phyloP scores from a whole-genome alignment of 2,888 invertebrate species.

The Elysia crispata region DNA sequence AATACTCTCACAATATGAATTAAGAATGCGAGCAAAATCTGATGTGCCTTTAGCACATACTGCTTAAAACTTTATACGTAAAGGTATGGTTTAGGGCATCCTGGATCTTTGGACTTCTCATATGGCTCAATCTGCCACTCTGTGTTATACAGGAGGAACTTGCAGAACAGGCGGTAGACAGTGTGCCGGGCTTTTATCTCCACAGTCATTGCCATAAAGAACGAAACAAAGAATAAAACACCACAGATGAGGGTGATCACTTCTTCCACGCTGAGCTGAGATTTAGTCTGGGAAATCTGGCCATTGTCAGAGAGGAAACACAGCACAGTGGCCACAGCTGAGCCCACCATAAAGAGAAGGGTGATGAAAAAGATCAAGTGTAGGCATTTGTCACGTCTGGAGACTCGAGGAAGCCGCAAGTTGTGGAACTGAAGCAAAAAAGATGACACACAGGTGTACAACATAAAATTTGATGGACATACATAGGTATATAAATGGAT shows the following conservation, averaged over 20 bases:
- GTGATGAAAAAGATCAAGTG: conserved; percentile 79
- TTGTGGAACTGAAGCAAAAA: conserved; percentile 77
- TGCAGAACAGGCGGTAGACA: conserved; percentile 78
- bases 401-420: conserved; percentile 79
- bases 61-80: neutral
- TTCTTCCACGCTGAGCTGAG: conserved; percentile 78
- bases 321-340: conserved; percentile 79
- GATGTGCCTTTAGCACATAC: too few species aligned
- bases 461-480: too few species aligned
- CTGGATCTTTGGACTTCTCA: conserved; percentile 63
- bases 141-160: conserved; percentile 77
- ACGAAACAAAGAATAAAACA: conserved; percentile 80
- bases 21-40: too few species aligned
- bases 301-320: conserved; percentile 79
- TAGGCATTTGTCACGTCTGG: conserved; percentile 78
- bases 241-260: conserved; percentile 80
- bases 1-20: too few species aligned
- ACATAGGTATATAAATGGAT: too few species aligned
- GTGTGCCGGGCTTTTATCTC: conserved; percentile 80
- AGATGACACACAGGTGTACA: too few species aligned
- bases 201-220: conserved; percentile 81
- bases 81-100: conserved; percentile 36
- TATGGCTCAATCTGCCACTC: conserved; percentile 79
- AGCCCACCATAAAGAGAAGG: conserved; percentile 79
- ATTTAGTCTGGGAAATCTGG: conserved; percentile 52